Percentiles rank a stretch among this genome's conserved stretches.
Conservation (phyloP, 2,113 vertebrate genomes). For the Galbula dea region DNA sequence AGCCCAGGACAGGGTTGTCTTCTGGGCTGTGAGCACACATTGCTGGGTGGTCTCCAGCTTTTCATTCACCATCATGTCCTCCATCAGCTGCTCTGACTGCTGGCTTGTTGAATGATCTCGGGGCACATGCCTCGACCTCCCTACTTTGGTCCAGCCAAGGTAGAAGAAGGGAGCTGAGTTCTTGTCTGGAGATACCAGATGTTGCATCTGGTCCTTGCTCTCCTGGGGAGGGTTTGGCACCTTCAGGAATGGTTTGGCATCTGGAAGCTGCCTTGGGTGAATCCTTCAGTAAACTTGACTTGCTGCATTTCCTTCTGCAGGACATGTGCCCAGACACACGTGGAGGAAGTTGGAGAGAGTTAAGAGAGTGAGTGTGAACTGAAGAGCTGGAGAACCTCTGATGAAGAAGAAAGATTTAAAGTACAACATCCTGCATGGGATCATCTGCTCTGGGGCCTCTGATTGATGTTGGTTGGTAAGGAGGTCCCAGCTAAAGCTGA, state of each 20-base stretch:
- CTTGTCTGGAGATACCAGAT: rapidly evolving
- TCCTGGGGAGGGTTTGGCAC: not conserved
- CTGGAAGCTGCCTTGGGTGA: not conserved
- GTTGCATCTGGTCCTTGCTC: not conserved
- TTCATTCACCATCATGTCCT: too few species aligned
- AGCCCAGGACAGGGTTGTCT: too few species aligned
- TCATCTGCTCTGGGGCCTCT: not conserved
- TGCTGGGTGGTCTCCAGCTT: too few species aligned
- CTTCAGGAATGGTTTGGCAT: not conserved
- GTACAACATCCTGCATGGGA: not conserved
- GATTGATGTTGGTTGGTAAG: not conserved
- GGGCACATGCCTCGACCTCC: not conserved
- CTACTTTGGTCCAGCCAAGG: too few species aligned
- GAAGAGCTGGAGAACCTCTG: not conserved
- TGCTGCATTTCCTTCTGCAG: not conserved
- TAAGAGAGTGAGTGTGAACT: not conserved
- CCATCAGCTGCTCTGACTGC: not conserved
- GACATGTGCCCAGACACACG: rapidly evolving
- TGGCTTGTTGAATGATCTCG: not conserved
- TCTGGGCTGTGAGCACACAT: too few species aligned
- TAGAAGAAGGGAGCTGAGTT: not conserved
- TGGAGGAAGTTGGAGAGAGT: not conserved
- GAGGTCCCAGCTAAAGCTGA: not conserved
- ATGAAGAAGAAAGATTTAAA: not conserved
- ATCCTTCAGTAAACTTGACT: not conserved